Base-by-base conservation (phyloP, 2,888 invertebrate genomes). In the Apocheima hispidaria region DNA sequence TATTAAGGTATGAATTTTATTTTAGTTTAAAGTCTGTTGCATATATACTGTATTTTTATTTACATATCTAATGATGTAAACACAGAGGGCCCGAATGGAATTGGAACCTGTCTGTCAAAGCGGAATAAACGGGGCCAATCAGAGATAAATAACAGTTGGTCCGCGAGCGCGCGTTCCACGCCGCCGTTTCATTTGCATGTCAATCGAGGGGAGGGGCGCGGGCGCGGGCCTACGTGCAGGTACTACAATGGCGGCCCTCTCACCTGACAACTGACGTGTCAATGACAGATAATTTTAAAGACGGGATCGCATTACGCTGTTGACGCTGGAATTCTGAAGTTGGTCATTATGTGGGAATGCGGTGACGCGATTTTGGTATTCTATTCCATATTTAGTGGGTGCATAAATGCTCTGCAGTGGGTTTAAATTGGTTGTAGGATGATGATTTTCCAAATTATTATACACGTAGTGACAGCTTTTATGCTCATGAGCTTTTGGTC, bases 61-160 rank as follows among this genome's bases (percentile, higher is more conserved):
- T 74, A 77, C 83, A 79, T 82, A 78, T 78, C 73, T 84, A 87
- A 87, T 87, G 86, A 85, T 77, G 79, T 82, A 83, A 83, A 79
- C 80, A 78, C 74, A 52, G 72, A 72, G 79, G 81, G 81, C 84
- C 79, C 81, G 78, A 82, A 83, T 75, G 76, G 78, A 84, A 90
- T 88, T 83, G 84, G 83, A 87, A 87, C 84, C 86, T 87, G 87
- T 86, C 89, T 84, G 88, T 88, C 85, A 87, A 89, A 86, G 81
- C 84, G 88, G 84, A 86, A 90, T 90, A 87, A 87, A 88, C 85
- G 84, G 81, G 87, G 81, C 88, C 89, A 92, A 92, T 92, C 90
- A 90, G 88, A 92, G 89, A 90, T 92, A 91, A 91, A 90, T 88
- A 91, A 90, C 88, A 81, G 80, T 79, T 81, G 83, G 88, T 87